Evolutionary conservation across 2,888 invertebrate species (phyloP).

Genomic region (Acleris holmiana): DNA sequence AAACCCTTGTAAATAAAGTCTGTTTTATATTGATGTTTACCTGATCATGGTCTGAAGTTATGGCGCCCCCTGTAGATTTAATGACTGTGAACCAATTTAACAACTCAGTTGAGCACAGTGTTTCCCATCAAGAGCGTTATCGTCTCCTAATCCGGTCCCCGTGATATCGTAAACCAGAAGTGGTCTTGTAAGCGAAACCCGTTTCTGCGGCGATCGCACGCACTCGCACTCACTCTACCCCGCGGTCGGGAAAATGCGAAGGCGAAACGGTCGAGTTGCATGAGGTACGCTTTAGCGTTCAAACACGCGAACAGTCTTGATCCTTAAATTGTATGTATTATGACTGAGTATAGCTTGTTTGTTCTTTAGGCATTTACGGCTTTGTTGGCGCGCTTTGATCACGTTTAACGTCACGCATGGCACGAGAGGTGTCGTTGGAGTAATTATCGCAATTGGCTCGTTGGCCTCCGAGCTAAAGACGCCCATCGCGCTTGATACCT

Average conservation of each 20-base stretch:
- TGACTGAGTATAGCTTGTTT: slow-evolving; percentile 53
- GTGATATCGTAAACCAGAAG: slow-evolving; percentile 81
- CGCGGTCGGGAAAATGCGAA: slow-evolving; percentile 69
- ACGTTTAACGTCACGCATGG: slow-evolving; percentile 75
- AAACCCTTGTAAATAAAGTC: slow-evolving; percentile 37
- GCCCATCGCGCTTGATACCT: slow-evolving; percentile 69
- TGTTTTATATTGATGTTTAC: slow-evolving; percentile 56
- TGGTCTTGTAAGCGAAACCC: slow-evolving; percentile 75
- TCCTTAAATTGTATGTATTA: slow-evolving; percentile 51
- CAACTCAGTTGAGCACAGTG: slow-evolving; percentile 73
- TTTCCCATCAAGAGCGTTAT: slow-evolving; percentile 76
- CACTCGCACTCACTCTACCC: slow-evolving; percentile 45
- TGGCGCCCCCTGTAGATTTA: slow-evolving; percentile 65
- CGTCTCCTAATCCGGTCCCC: slow-evolving; percentile 79
- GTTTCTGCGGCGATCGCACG: slow-evolving; percentile 73
- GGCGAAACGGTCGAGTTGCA: slow-evolving; percentile 54
- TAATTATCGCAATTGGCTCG: slow-evolving; percentile 83
- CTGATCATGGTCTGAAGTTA: slow-evolving; percentile 56
- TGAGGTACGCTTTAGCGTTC: slow-evolving; percentile 50
- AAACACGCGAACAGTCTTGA: slow-evolving; percentile 51
- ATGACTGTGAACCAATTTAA: slow-evolving; percentile 69
- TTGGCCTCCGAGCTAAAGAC: slow-evolving; percentile 75
- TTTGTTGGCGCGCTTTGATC: slow-evolving; percentile 54
- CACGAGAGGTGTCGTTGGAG: slow-evolving; percentile 78
- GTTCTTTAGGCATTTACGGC: slow-evolving; percentile 51